A percentile compares a stretch with the other conserved stretches of the same genome.
Evolutionary conservation across 2,888 invertebrate species (phyloP).

Genomic region (Hydroisotoma schaefferi): DNA sequence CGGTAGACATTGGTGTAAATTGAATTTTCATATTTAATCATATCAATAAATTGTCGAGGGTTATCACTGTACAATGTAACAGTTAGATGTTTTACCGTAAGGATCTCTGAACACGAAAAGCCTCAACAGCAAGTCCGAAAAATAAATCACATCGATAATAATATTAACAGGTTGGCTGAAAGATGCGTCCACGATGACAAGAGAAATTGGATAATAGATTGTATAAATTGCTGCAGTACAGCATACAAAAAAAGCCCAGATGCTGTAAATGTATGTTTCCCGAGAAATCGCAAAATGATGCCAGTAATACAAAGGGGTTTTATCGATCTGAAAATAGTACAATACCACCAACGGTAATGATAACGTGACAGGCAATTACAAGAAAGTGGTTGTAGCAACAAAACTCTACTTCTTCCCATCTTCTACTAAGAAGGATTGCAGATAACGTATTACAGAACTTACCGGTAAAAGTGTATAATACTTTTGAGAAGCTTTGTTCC

Average conservation of each 20-base stretch:
- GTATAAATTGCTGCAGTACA: not conserved
- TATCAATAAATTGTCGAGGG: not conserved
- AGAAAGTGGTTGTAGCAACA: not conserved
- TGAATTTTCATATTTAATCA: not conserved
- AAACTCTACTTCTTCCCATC: not conserved
- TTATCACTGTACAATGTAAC: no score
- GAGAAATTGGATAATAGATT: conserved; percentile 1
- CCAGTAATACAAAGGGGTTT: not conserved
- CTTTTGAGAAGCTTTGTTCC: conserved; percentile 16
- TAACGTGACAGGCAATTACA: no score
- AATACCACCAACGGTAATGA: no score
- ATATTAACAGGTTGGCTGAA: conserved; percentile 2
- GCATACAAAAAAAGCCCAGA: not conserved
- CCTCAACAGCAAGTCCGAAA: conserved; percentile 17
- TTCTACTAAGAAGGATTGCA: no score
- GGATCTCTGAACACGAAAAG: conserved; percentile 21
- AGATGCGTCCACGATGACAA: not conserved
- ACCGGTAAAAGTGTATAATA: conserved; percentile 17
- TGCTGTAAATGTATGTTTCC: not conserved
- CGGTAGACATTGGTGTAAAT: not conserved
- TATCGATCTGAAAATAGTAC: not conserved
- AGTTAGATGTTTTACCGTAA: conserved; percentile 11
- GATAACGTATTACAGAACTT: no score
- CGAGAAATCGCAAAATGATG: not conserved
- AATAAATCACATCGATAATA: conserved; percentile 13